These are phyloP conservation scores for Amaurobius ferox DNA, from an alignment of 2,888 invertebrate genomes.

Conservation along the genomic window DNA sequence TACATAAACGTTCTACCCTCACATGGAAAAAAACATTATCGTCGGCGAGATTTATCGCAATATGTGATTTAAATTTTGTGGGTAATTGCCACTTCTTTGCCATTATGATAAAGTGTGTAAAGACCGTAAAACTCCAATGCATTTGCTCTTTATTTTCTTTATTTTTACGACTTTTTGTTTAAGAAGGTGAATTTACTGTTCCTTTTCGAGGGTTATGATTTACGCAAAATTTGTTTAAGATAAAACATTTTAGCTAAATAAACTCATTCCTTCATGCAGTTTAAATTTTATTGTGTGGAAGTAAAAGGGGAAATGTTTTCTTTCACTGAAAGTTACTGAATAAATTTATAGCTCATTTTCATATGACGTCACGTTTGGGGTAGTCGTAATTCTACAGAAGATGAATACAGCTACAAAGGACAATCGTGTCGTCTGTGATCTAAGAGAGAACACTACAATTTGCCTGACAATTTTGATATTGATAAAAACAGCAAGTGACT, in stretches of 20 bases:
- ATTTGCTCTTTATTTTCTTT: neutral
- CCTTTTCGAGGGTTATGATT: neutral
- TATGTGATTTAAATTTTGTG: neutral
- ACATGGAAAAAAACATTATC: neutral
- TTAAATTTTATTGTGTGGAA: neutral
- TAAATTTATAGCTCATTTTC: too few species aligned
- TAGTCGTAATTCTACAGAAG: too few species aligned
- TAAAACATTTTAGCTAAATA: neutral
- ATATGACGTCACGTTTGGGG: too few species aligned
- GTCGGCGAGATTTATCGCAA: neutral
- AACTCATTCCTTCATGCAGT: neutral
- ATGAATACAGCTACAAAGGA: too few species aligned
- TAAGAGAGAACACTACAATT: too few species aligned
- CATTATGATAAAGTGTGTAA: neutral
- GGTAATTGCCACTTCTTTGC: neutral
- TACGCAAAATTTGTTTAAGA: neutral
- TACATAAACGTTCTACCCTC: neutral
- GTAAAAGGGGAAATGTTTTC: too few species aligned
- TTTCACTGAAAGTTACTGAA: too few species aligned
- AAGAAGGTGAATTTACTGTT: neutral
- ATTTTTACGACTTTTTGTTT: neutral
- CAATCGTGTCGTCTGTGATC: too few species aligned
- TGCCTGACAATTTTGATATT: too few species aligned
- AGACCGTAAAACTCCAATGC: neutral
- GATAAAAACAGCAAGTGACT: too few species aligned